Evolutionary conservation across 2,888 invertebrate genomes (phyloP), one percentile per base, ranked within the genome.

Genomic region (Spisula subtruncata): DNA sequence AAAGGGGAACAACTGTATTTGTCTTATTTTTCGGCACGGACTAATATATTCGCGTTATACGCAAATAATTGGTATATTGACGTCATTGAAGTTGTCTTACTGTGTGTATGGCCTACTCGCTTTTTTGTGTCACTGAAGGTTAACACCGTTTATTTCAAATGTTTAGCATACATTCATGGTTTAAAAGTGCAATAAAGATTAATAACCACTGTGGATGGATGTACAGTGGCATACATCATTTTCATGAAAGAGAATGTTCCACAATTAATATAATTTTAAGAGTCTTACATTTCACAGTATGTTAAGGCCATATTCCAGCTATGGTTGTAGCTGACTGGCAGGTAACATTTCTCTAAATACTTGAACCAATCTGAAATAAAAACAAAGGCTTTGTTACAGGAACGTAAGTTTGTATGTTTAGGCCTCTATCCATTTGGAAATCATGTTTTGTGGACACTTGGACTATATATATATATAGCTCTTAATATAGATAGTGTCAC

Each of bases 241-340:
- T 6, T 16, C 8, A 25, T 0, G 0, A 66, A 20, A 12, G 29
- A 6, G 16, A 25, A 18, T n/a, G n/a, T n/a, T n/a, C n/a, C n/a
- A n/a, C n/a, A n/a, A 54, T 29, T 32, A 56, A 14, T 20, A 35
- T 54, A 32, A n/a, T n/a, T n/a, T n/a, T 18, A 48, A 18, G 4
- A 10, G 32, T 85, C 90, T 90, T 90, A 92, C 90, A 89, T 92
- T 84, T 71, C 29, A 71, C 92, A 92, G 79, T 90, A 90, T 10
- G 35, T 29, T 18, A 84, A 51, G 14, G 87, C 88, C 54, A 54
- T 88, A 20, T 75, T 18, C 92, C 92, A 92, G 51, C 88, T 89
- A 41, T 87, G 87, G 20, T 81, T 48, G 81, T 75, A 92, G 20
- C 81, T 66, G 10, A 90, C 90, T 46, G 81, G 81, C 10, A 92